Conservation (phyloP, 37 sponge, comb jelly and placozoan genomes). For the Agelas oroides region DNA sequence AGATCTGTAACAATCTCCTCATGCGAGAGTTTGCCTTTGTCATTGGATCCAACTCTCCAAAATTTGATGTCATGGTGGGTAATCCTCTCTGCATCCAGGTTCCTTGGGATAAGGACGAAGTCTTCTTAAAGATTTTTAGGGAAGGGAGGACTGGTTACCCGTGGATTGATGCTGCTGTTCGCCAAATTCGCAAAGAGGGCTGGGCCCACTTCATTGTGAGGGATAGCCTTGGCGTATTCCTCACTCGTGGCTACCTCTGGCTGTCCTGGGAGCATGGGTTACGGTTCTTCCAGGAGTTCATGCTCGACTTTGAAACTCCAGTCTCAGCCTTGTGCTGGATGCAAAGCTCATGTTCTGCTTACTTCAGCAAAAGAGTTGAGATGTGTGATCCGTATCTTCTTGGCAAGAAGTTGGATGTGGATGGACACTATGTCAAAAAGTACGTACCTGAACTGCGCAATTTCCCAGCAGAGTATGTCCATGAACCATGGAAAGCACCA, state of each 20-base stretch:
- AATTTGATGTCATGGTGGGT: constrained; percentile 78
- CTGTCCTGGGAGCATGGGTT: constrained; percentile 83
- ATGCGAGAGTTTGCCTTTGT: constrained; percentile 84
- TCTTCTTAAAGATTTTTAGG: constrained; percentile 41
- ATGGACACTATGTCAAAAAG: constrained; percentile 78
- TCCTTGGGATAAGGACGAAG: constrained; percentile 85
- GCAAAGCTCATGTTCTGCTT: constrained; percentile 85
- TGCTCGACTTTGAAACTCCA: constrained; percentile 89
- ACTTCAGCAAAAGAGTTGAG: constrained; percentile 74
- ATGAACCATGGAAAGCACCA: constrained; percentile 92
- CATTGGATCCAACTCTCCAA: constrained; percentile 59
- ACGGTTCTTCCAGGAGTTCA: constrained; percentile 83
- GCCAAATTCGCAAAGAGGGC: constrained; percentile 80
- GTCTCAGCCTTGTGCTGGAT: constrained; percentile 89
- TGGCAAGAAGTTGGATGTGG: constrained; percentile 82
- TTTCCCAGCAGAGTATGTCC: constrained; percentile 85
- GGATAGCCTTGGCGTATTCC: constrained; percentile 84
- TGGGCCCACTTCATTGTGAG: constrained; percentile 82
- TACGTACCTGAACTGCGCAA: constrained; percentile 79
- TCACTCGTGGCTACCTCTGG: constrained; percentile 90
- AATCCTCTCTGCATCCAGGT: constrained; percentile 84
- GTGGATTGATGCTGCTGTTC: constrained; percentile 90
- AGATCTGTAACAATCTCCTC: constrained; percentile 67
- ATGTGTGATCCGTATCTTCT: constrained; percentile 58
- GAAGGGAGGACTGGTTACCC: constrained; percentile 89